Conservation (phyloP, 2,888 invertebrate species). For the Caenorhabditis macrosperma region DNA sequence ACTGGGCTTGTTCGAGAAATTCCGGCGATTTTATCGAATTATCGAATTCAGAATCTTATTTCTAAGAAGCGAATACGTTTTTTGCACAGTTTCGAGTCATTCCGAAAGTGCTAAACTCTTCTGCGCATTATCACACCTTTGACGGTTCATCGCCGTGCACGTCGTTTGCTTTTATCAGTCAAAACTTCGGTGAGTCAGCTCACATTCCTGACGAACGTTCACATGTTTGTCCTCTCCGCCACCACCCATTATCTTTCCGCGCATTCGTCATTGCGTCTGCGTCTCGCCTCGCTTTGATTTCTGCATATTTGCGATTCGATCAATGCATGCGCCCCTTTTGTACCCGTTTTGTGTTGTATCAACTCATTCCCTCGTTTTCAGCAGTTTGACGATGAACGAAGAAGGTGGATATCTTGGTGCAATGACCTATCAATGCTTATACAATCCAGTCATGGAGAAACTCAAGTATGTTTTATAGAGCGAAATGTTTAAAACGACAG, state of each 20-base stretch:
- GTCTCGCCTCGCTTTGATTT: conserved; percentile 27
- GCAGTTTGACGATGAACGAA: conserved; percentile 69
- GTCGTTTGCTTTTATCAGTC: conserved; percentile 32
- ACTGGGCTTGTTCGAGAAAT: too few species aligned
- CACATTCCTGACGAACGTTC: conserved; percentile 15
- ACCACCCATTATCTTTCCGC: conserved; percentile 20
- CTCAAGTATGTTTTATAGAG: conserved; percentile 59
- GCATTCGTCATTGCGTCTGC: conserved; percentile 21
- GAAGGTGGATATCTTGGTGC: conserved; percentile 76
- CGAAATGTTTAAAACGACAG: neutral
- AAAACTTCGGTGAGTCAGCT: conserved; percentile 30
- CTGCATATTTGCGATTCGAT: conserved; percentile 31
- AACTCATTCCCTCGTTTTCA: conserved; percentile 1
- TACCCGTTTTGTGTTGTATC: neutral
- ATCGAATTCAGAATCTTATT: too few species aligned
- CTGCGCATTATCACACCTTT: neutral
- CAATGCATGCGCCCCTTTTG: neutral
- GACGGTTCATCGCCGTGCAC: conserved; percentile 7
- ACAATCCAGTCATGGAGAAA: conserved; percentile 74
- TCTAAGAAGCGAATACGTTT: too few species aligned
- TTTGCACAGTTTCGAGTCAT: too few species aligned
- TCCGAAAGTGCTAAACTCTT: too few species aligned
- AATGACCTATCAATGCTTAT: conserved; percentile 78
- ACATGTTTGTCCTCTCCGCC: conserved; percentile 14
- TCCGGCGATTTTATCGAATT: too few species aligned